Conservation (phyloP, 2,888 invertebrate species). For the Linyphia triangularis region DNA sequence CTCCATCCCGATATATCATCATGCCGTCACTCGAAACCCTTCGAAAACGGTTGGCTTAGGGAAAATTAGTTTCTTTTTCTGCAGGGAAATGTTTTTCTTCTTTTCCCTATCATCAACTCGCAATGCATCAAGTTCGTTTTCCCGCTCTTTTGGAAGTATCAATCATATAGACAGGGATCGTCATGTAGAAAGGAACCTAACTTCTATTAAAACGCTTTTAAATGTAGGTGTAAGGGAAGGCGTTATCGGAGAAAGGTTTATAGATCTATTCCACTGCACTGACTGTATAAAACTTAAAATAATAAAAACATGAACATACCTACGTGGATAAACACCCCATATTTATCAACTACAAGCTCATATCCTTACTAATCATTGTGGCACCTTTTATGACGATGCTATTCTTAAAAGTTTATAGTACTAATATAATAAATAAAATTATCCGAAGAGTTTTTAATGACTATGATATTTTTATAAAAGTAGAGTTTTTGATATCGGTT, state of each 20-base stretch:
- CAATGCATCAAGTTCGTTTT: slow-evolving; percentile 66
- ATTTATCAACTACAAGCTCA: too few species aligned
- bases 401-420: too few species aligned
- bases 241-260: background rate
- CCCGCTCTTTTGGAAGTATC: slow-evolving; percentile 60
- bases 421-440: too few species aligned
- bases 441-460: too few species aligned
- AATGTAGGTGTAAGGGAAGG: background rate
- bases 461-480: too few species aligned
- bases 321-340: too few species aligned
- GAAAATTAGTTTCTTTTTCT: slow-evolving; percentile 69
- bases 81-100: slow-evolving; percentile 57
- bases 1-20: slow-evolving; percentile 66
- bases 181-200: slow-evolving; percentile 23
- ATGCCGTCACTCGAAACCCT: slow-evolving; percentile 49
- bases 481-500: too few species aligned
- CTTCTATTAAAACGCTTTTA: background rate
- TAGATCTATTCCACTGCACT: too few species aligned
- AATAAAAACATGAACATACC: too few species aligned
- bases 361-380: too few species aligned
- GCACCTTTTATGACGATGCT: too few species aligned
- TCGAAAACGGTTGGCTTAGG: slow-evolving; percentile 67
- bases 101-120: slow-evolving; percentile 69
- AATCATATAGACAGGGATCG: slow-evolving; percentile 36
- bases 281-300: too few species aligned